Conservation (phyloP, 2,113 vertebrate species). For the Alectura lathami region DNA sequence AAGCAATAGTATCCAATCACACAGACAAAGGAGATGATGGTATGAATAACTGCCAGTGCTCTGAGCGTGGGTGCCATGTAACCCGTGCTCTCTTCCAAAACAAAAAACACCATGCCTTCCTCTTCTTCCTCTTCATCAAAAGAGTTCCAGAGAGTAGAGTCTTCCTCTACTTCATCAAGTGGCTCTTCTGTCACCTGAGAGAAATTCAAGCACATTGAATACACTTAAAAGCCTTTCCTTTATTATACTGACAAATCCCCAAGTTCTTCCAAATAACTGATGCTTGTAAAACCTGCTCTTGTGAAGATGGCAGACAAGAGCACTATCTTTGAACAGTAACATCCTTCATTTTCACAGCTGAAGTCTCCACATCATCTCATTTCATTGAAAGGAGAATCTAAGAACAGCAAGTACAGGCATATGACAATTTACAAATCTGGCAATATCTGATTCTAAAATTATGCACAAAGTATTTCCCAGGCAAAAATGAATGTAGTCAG, state of each 20-base stretch:
- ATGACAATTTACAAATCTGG: neutral
- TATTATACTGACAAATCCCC: neutral
- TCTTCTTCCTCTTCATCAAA: constrained; percentile 89
- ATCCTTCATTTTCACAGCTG: neutral
- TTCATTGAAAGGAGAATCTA: neutral
- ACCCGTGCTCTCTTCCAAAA: constrained; percentile 95
- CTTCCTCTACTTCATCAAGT: constrained; percentile 83
- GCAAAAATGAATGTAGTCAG: neutral
- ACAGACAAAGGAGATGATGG: constrained; percentile 94
- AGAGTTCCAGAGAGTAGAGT: constrained; percentile 87
- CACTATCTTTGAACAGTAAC: neutral
- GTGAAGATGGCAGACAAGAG: neutral
- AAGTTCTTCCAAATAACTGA: neutral
- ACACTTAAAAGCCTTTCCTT: neutral
- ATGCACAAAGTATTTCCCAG: neutral
- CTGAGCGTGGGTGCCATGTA: constrained; percentile 96
- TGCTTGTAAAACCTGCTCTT: neutral
- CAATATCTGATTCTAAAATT: neutral
- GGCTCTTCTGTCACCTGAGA: constrained; percentile 93
- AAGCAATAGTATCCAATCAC: constrained; percentile 96
- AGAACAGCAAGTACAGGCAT: neutral
- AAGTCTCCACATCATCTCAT: neutral
- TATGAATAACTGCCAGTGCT: constrained; percentile 91
- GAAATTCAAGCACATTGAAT: constrained; percentile 15
- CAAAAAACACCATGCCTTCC: constrained; percentile 89